Conservation (phyloP, 92 coral and sea anemone genomes). For the Plumapathes pennacea region DNA sequence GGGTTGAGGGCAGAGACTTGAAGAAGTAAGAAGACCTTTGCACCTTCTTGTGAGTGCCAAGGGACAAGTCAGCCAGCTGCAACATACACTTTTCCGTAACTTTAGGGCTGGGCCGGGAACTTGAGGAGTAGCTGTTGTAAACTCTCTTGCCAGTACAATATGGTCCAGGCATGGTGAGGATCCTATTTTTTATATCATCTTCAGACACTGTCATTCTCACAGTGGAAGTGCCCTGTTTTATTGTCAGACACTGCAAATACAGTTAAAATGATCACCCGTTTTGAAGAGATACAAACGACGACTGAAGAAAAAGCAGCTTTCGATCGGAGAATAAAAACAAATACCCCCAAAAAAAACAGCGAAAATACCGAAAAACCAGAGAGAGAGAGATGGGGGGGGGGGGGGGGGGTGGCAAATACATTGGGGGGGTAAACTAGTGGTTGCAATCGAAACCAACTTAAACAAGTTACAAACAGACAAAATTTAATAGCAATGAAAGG, state of each 20-base stretch:
- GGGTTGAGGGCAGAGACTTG: slow-evolving; percentile 28
- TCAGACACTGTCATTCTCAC: slow-evolving; percentile 13
- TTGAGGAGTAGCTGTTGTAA: slow-evolving; percentile 47
- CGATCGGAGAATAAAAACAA: too few relatives aligned
- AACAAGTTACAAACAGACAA: too few relatives aligned
- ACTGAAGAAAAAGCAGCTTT: too few relatives aligned
- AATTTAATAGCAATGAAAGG: too few relatives aligned
- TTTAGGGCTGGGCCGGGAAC: slow-evolving; percentile 34
- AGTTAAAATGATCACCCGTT: too few relatives aligned
- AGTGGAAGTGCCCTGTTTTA: slow-evolving; percentile 31
- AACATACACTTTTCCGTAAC: slow-evolving; percentile 7
- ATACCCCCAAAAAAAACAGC: too few relatives aligned
- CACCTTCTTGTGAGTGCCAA: slow-evolving; percentile 33
- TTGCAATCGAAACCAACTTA: too few relatives aligned
- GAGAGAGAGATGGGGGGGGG: too few relatives aligned
- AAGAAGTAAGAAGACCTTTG: slow-evolving; percentile 30
- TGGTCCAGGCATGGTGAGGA: slow-evolving; percentile 39
- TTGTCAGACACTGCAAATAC: slow-evolving; percentile 38
- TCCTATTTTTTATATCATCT: slow-evolving; percentile 28
- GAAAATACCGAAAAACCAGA: too few relatives aligned
- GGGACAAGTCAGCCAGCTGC: slow-evolving; percentile 14
- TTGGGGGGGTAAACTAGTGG: too few relatives aligned
- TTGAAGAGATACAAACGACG: too few relatives aligned
- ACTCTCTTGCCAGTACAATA: slow-evolving; percentile 34
- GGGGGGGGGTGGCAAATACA: too few relatives aligned